Percentiles rank a stretch among this genome's conserved stretches.
These are phyloP conservation scores for Botrylloides violaceus DNA, from an alignment of 23 tunicate genomes.

Conservation along the genomic window DNA sequence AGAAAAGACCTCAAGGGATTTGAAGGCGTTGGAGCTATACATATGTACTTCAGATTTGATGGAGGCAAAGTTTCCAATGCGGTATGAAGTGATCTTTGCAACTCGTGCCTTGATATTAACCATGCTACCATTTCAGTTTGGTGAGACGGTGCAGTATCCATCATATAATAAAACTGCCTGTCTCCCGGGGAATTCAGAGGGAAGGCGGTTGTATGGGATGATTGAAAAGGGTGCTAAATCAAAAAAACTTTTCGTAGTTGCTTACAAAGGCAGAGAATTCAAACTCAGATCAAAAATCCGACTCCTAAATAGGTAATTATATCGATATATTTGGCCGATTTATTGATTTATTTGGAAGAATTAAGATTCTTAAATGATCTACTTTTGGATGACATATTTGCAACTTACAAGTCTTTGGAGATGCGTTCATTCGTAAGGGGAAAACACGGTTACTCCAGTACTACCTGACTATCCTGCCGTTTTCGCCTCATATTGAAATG, in stretches of 20 bases:
- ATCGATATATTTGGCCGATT: too few relatives aligned
- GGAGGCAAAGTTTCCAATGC: constrained; percentile 2
- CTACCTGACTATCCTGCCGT: too few relatives aligned
- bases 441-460: too few relatives aligned
- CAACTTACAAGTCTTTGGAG: too few relatives aligned
- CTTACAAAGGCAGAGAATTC: not conserved
- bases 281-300: not conserved
- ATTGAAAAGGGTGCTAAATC: not conserved
- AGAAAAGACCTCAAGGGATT: constrained; percentile 5
- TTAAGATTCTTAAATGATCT: too few relatives aligned
- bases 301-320: not conserved
- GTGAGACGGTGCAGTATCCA: not conserved
- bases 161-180: constrained; percentile 5
- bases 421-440: too few relatives aligned
- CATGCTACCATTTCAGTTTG: not conserved
- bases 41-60: constrained; percentile 21
- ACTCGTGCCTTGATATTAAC: too few relatives aligned
- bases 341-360: too few relatives aligned
- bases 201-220: constrained; percentile 11
- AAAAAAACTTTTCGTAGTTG: constrained; percentile 7
- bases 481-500: too few relatives aligned
- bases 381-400: too few relatives aligned
- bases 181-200: constrained; percentile 1
- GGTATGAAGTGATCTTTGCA: not conserved
- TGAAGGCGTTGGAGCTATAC: not conserved